These are phyloP conservation scores for Capreolus pygargus DNA, from an alignment of 2,113 vertebrate genomes.

Conservation along the genomic window DNA sequence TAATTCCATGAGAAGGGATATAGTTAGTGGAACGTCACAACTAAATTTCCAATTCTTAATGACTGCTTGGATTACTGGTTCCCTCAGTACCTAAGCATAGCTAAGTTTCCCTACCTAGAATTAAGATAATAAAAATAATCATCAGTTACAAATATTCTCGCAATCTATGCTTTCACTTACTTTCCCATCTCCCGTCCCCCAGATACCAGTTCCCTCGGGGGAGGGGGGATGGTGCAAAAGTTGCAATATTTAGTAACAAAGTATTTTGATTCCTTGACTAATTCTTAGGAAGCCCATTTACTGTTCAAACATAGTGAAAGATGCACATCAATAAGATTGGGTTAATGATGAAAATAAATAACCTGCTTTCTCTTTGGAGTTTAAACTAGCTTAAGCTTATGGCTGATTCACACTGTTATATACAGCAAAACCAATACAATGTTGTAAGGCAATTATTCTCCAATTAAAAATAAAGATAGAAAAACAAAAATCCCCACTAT, in stretches of 20 bases:
- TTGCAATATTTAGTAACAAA: constrained; percentile 9
- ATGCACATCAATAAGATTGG: background rate
- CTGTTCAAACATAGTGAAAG: background rate
- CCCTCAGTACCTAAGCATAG: background rate
- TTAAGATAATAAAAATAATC: background rate
- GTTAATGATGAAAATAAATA: background rate
- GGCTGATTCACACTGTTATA: background rate
- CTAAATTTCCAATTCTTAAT: background rate
- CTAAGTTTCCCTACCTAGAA: background rate
- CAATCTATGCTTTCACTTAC: background rate
- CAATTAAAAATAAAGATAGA: background rate
- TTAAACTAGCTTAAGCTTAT: background rate
- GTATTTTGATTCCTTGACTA: background rate
- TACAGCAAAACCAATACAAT: background rate
- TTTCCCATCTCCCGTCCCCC: background rate
- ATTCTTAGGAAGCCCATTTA: background rate
- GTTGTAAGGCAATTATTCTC: background rate
- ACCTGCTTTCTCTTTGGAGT: background rate
- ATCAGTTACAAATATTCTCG: background rate
- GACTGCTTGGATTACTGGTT: background rate
- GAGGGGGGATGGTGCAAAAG: background rate
- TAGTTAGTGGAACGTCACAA: background rate
- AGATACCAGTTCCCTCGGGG: background rate
- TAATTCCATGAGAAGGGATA: background rate
- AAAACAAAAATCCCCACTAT: background rate